Conservation (phyloP, 2,797 vertebrate species). For the Clarias fuscus region DNA sequence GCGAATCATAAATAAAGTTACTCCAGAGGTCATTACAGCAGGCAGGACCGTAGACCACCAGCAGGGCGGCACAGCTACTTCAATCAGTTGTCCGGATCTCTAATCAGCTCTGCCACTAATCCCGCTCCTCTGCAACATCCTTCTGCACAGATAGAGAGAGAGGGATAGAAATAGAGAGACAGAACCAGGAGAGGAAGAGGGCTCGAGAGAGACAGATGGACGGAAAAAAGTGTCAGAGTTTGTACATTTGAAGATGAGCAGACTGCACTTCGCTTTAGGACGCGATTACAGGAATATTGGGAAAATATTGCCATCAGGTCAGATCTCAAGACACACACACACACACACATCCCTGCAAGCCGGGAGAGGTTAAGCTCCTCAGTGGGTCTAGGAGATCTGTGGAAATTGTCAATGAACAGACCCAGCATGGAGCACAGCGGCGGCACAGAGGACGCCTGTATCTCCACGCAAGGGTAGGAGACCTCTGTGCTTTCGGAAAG, state of each 20-base stretch:
- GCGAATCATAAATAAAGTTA: not conserved
- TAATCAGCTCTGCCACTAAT: conserved; percentile 82
- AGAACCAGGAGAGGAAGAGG: conserved; percentile 65
- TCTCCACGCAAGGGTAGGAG: conserved; percentile 70
- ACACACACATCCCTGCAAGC: too few relatives aligned
- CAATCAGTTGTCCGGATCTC: conserved; percentile 65
- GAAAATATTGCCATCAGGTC: not conserved
- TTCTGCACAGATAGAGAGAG: conserved; percentile 81
- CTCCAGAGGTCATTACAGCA: not conserved
- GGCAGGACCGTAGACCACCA: conserved; percentile 38
- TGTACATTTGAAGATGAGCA: conserved; percentile 58
- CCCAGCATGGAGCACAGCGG: conserved; percentile 66
- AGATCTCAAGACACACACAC: conserved; percentile 7
- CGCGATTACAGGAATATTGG: conserved; percentile 3
- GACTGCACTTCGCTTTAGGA: conserved; percentile 51
- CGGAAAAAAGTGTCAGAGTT: conserved; percentile 59
- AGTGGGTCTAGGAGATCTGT: conserved; percentile 45
- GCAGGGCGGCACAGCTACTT: conserved; percentile 8
- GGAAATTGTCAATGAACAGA: conserved; percentile 41
- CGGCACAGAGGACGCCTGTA: conserved; percentile 61
- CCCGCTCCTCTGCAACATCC: conserved; percentile 85
- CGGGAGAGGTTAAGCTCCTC: conserved; percentile 47
- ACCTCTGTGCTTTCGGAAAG: not conserved
- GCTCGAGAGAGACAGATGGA: conserved; percentile 60
- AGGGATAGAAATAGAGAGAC: conserved; percentile 72